These are phyloP conservation scores for Donacobius atricapilla DNA, from an alignment of 2,113 vertebrate species.

Conservation along the genomic window DNA sequence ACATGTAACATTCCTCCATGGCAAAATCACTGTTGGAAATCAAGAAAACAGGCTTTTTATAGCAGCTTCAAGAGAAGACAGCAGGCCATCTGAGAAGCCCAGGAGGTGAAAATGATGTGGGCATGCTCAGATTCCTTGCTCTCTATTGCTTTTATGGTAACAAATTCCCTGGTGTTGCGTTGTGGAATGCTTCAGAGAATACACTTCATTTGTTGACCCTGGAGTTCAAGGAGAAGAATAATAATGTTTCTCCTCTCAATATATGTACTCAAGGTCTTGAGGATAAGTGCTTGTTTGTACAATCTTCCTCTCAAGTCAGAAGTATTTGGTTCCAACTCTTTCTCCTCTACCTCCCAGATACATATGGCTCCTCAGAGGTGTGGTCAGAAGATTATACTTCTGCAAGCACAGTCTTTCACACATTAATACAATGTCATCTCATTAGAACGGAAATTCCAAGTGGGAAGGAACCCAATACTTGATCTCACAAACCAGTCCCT, in stretches of 20 bases:
- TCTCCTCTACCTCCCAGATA: not conserved
- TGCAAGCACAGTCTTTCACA: not conserved
- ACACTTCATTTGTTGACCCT: not conserved
- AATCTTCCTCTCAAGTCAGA: not conserved
- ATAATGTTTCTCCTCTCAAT: fast-evolving
- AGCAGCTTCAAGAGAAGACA: not conserved
- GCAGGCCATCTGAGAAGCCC: not conserved
- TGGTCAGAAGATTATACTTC: not conserved
- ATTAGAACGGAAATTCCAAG: not conserved
- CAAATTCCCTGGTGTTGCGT: not conserved
- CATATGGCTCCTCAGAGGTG: not conserved
- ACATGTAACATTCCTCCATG: not conserved
- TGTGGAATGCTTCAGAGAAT: not conserved
- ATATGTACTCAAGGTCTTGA: not conserved
- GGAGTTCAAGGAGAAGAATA: not conserved
- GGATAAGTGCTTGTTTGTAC: not conserved
- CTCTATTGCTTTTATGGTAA: not conserved
- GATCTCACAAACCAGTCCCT: not conserved
- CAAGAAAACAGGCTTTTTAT: not conserved
- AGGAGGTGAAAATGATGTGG: not conserved
- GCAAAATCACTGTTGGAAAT: not conserved
- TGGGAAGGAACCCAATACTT: not conserved
- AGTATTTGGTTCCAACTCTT: not conserved
- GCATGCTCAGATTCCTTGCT: not conserved
- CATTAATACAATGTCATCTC: not conserved